phyloP scores from a whole-genome alignment of 2,113 vertebrate genomes.

The Theristicus caerulescens region DNA sequence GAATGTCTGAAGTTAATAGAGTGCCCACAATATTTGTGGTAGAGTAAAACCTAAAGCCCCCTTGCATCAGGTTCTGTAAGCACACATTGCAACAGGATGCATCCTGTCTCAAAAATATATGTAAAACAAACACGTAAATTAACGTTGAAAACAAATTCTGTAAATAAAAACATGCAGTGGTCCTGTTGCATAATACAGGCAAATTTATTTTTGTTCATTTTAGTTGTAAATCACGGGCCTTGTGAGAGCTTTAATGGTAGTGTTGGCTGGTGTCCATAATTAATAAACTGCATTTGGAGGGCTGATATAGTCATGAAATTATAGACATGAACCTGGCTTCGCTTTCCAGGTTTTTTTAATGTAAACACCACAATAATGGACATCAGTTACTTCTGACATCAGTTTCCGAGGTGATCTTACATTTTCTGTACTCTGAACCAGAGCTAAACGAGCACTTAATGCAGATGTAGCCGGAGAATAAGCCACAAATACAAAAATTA shows the following conservation, averaged over 20 bases:
- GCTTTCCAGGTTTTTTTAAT: constrained; percentile 15
- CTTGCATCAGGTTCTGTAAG: background rate
- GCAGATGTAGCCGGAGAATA: background rate
- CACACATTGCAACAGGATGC: background rate
- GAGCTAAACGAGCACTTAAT: background rate
- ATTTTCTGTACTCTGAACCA: background rate
- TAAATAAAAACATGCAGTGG: background rate
- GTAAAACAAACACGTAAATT: too few species aligned
- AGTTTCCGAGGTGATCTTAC: background rate
- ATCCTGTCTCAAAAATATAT: background rate
- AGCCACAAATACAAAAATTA: background rate
- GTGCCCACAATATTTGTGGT: background rate
- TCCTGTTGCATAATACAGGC: background rate
- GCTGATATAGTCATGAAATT: constrained; percentile 9
- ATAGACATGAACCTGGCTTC: background rate
- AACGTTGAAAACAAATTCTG: too few species aligned
- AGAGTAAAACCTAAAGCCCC: background rate
- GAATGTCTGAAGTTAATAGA: background rate
- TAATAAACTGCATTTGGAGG: constrained; percentile 8
- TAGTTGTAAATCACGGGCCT: background rate
- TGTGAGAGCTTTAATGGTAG: background rate
- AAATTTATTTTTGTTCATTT: background rate
- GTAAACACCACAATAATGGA: background rate
- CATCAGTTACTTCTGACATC: background rate
- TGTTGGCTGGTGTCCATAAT: background rate